These are phyloP conservation scores for Uria lomvia DNA, from an alignment of 2,113 vertebrate genomes.

Conservation along the genomic window DNA sequence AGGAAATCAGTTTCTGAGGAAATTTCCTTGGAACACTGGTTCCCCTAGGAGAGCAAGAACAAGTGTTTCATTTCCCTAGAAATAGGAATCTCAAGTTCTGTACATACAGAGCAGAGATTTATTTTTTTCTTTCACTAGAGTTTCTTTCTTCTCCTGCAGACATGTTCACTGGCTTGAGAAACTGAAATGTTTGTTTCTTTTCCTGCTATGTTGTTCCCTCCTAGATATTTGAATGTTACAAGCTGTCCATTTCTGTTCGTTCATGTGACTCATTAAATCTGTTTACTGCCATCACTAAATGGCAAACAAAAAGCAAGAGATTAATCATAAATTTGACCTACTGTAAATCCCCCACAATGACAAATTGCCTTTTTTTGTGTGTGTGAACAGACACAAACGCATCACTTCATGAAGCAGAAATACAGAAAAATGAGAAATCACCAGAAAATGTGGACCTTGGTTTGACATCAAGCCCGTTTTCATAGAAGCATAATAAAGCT, in stretches of 20 bases:
- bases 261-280: neutral
- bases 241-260: neutral
- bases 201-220: neutral
- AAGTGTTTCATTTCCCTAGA: neutral
- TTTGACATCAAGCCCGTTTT: neutral
- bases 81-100: neutral
- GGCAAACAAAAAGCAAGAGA: neutral
- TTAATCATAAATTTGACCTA: conserved; percentile 41
- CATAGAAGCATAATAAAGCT: neutral
- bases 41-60: neutral
- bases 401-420: neutral
- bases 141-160: neutral
- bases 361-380: neutral
- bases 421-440: neutral
- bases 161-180: neutral
- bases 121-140: neutral
- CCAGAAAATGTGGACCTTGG: neutral
- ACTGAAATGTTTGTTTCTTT: conserved; percentile 11
- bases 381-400: neutral
- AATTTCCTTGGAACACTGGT: neutral
- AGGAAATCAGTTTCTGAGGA: neutral
- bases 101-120: neutral
- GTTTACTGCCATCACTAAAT: conserved; percentile 21
- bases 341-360: neutral
- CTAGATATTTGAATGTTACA: neutral